Evolutionary conservation across 2,888 invertebrate species (phyloP), one percentile per base, ranked within the genome.

Genomic region (Crepidodera aurea): DNA sequence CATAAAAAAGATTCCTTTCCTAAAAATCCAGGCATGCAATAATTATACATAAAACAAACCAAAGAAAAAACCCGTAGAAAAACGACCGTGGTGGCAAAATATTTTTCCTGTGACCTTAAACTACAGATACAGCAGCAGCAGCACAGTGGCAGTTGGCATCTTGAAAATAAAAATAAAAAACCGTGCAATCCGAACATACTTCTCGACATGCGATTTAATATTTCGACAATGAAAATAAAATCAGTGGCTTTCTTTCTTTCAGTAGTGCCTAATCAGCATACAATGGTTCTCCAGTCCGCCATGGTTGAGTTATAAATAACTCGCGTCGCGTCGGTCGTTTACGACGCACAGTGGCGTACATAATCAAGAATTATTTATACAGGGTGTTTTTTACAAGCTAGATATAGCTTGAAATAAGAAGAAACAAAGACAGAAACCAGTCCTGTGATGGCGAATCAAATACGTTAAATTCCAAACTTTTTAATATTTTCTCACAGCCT

Each of bases 261-360:
- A 57, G 69, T 67, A 68, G 69, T 71, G 55, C 65, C 70, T 70
- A 63, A 71, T 71, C 70, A 71, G 69, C 71, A 71, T 71, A 71
- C 71, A 71, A 71, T 71, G 62, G 70, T 54, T 54, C n/a, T 44
- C 48, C 22, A 55, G 57, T 60, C 64, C 55, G 46, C 60, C 57
- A 53, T 60, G 62, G 58, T 54, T 60, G 44, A 29, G 60, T 51
- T 66, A 63, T 66, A 66, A 65, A 62, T 65, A 62, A 56, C 56
- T 34, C 18, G 51, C 16, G 42, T 22, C 13, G 44, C 44, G 48
- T 48, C 51, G 50, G 58, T 46, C 48, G 50, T 51, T 50, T 34
- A 51, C 48, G 37, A 40, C 51, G 4, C 16, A 29, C 59, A 59
- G 51, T 51, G 59, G 34, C 51, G 59, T 58, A 40, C 48, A 46